Conservation (phyloP, 2,888 invertebrate genomes). For the Orchesella flavescens region DNA sequence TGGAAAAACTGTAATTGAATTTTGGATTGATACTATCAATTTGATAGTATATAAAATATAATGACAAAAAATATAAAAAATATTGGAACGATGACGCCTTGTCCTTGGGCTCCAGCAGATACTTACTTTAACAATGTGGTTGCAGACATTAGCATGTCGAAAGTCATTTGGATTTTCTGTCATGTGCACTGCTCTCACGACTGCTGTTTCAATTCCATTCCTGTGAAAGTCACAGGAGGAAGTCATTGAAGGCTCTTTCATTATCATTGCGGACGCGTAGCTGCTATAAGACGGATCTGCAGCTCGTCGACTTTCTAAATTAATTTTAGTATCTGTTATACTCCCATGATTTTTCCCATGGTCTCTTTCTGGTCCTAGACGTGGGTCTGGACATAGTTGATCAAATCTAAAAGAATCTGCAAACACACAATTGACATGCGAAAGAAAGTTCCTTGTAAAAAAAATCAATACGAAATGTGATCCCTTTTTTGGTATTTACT, state of each 20-base stretch:
- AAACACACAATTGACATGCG: not conserved
- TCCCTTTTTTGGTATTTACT: conserved; percentile 25
- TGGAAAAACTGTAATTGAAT: conserved; percentile 5
- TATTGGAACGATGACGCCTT: not conserved
- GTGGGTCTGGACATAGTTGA: conserved; percentile 61
- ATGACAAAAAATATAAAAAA: not conserved
- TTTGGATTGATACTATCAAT: not conserved
- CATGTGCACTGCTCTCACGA: conserved; percentile 55
- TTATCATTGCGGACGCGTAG: conserved; percentile 3
- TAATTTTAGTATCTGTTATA: not conserved
- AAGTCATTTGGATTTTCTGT: conserved; percentile 56
- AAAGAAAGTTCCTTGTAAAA: not conserved
- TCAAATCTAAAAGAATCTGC: conserved; percentile 54
- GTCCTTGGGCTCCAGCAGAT: not conserved
- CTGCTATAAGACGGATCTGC: not conserved
- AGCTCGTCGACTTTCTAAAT: not conserved
- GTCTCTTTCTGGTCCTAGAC: conserved; percentile 5
- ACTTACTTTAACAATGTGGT: conserved; percentile 55
- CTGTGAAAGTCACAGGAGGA: conserved; percentile 52
- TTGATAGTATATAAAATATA: too few relatives aligned
- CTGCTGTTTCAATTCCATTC: conserved; percentile 43
- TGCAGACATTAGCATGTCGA: conserved; percentile 43
- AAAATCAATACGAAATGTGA: conserved; percentile 1
- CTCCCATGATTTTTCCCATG: not conserved
- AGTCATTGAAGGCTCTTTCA: conserved; percentile 43